Conservation (phyloP, 2,113 vertebrate species). For the Sarotherodon lohbergeri region DNA sequence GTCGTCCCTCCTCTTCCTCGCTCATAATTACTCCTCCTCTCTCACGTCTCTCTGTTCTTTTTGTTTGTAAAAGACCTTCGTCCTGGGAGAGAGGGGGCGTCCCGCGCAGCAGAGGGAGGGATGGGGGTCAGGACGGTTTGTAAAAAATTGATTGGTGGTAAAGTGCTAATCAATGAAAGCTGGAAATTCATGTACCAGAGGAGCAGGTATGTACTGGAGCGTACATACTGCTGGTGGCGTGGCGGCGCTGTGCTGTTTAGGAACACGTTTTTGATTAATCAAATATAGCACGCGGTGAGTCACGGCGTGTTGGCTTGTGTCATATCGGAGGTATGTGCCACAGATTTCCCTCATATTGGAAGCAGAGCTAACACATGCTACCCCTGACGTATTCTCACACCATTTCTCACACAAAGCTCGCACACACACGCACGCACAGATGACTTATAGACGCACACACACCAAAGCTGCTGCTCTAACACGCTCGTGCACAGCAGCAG, state of each 20-base stretch:
- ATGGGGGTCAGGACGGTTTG: conserved; percentile 81
- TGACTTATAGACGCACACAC: neutral
- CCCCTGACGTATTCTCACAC: conserved; percentile 61
- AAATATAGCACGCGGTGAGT: conserved; percentile 48
- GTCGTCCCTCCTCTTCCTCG: neutral
- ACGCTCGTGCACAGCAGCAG: neutral
- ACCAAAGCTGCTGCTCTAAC: neutral
- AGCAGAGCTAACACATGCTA: conserved; percentile 69
- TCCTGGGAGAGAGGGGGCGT: conserved; percentile 51
- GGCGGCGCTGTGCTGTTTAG: neutral
- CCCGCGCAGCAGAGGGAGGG: conserved; percentile 15
- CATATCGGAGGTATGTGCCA: conserved; percentile 59
- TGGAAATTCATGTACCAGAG: conserved; percentile 65
- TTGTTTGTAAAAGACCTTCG: conserved; percentile 52
- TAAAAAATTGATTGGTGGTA: conserved; percentile 84
- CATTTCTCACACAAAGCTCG: conserved; percentile 47
- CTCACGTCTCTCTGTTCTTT: conserved; percentile 23
- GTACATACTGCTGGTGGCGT: neutral
- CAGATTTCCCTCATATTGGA: conserved; percentile 69
- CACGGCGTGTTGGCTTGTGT: conserved; percentile 53
- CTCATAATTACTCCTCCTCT: conserved; percentile 35
- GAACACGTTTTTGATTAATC: conserved; percentile 46
- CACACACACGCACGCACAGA: conserved; percentile 16
- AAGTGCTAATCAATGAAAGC: conserved; percentile 87
- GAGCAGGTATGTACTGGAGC: neutral